Evolutionary conservation across 2,113 vertebrate genomes (phyloP).

Genomic region (Chaetops frenatus): DNA sequence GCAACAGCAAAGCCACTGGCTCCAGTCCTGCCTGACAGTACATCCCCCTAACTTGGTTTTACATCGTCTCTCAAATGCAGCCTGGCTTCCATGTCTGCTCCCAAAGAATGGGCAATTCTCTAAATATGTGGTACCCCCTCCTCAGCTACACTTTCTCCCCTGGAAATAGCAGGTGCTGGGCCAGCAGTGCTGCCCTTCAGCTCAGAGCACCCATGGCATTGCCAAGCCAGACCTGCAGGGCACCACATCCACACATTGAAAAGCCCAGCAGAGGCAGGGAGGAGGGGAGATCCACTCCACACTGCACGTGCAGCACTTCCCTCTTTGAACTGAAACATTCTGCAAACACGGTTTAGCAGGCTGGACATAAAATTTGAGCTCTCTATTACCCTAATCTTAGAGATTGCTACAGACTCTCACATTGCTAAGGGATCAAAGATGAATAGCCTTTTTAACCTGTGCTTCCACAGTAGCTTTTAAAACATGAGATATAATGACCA

Average conservation of each 20-base stretch:
- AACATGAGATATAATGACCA: not conserved
- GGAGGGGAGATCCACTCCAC: not conserved
- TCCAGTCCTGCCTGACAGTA: not conserved
- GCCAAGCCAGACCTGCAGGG: not conserved
- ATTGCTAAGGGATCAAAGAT: not conserved
- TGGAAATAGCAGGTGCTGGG: not conserved
- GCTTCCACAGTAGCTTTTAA: not conserved
- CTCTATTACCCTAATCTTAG: not conserved
- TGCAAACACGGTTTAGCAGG: not conserved
- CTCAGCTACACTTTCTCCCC: not conserved
- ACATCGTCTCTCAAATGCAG: not conserved
- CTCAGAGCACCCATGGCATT: not conserved
- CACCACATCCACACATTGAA: fast-evolving
- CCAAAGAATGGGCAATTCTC: not conserved
- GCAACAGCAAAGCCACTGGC: not conserved
- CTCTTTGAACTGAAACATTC: not conserved
- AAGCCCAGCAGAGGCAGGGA: not conserved
- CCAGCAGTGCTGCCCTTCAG: not conserved
- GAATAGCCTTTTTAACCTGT: not conserved
- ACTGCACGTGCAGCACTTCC: fast-evolving
- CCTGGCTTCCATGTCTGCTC: not conserved
- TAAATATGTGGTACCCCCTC: not conserved
- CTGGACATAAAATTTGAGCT: not conserved
- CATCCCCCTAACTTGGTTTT: not conserved
- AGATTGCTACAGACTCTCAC: not conserved